These are phyloP conservation scores for Platalea minor DNA, from an alignment of 2,797 vertebrate species.

Conservation along the genomic window DNA sequence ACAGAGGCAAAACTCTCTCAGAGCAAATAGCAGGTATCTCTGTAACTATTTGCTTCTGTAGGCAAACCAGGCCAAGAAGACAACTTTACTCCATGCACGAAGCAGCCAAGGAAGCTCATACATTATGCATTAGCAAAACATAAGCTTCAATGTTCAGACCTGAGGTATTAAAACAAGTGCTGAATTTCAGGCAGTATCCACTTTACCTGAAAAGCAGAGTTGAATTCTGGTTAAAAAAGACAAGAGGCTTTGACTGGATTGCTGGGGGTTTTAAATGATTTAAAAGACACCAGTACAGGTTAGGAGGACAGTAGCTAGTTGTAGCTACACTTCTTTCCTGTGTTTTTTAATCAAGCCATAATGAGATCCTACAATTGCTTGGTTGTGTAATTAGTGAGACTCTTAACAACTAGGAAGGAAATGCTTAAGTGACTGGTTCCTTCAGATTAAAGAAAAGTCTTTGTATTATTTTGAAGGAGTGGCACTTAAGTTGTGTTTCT, in stretches of 20 bases:
- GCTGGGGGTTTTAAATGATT: background rate
- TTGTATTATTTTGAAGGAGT: background rate
- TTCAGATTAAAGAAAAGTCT: background rate
- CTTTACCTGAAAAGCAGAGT: conserved; percentile 60
- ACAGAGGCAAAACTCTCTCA: conserved; percentile 43
- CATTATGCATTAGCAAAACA: conserved; percentile 39
- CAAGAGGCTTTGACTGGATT: background rate
- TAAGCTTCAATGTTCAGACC: conserved; percentile 44
- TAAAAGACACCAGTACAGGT: background rate
- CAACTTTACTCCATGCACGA: conserved; percentile 46
- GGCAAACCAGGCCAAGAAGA: conserved; percentile 41
- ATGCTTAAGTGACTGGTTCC: background rate
- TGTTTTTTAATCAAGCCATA: background rate
- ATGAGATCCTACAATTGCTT: background rate
- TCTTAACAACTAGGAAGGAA: conserved; percentile 15
- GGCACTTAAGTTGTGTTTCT: background rate
- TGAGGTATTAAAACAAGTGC: conserved; percentile 53
- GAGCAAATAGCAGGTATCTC: conserved; percentile 41
- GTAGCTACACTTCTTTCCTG: background rate
- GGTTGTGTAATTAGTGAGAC: background rate
- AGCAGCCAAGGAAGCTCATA: conserved; percentile 58
- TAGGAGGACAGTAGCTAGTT: background rate
- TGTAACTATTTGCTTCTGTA: conserved; percentile 44
- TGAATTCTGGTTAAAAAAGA: conserved; percentile 51
- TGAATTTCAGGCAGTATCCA: conserved; percentile 64